Base-by-base conservation (phyloP, 2,888 invertebrate genomes). In the Mesochorus sp. region DNA sequence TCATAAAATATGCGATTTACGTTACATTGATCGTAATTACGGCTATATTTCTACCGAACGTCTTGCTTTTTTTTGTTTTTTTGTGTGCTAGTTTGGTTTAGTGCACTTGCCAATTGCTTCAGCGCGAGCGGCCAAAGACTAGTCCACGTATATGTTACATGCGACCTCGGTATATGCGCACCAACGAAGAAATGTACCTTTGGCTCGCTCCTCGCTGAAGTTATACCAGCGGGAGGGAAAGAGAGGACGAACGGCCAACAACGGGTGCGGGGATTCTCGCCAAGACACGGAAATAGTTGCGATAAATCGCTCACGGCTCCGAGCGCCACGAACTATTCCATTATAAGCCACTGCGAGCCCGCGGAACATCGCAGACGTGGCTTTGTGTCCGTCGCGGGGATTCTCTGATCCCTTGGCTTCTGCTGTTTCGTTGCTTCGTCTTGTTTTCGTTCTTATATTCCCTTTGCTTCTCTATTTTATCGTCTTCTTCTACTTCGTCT, bases 231-330 rank as follows among this genome's bases (percentile, higher is more conserved):
- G 14, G 28, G 44, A 42, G 59, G 10, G 24, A 28, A 55, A 49
- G 55, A 49, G 44, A 24, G 19, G 67, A 51, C 12, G 31, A 49
- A 49, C 12, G 68, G 26, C 28, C 24, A 4, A n/a, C n/a, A n/a
- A 49, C 64, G 53, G 61, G 49, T 34, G 68, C 66, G 59, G 61
- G 68, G 67, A 42, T 71, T 74, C 64, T 67, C 82, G 73, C 81
- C 76, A 78, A 77, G 87, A 88, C 88, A 88, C 85, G 88, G 86
- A 88, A 88, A 87, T 88, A 85, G 88, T 88, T 87, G 87, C 89
- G 88, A 90, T 90, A 89, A 89, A 89, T 90, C 89, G 85, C 85
- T 86, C 76, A 53, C 68, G 82, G 80, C 62, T 59, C 26, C 44
- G 62, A 49, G 59, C 34, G 37, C 86, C 85, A 86, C 86, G 86